Evolutionary conservation across 1,140 invertebrate genomes (phyloP).

Genomic region (Heliconius hermathena): DNA sequence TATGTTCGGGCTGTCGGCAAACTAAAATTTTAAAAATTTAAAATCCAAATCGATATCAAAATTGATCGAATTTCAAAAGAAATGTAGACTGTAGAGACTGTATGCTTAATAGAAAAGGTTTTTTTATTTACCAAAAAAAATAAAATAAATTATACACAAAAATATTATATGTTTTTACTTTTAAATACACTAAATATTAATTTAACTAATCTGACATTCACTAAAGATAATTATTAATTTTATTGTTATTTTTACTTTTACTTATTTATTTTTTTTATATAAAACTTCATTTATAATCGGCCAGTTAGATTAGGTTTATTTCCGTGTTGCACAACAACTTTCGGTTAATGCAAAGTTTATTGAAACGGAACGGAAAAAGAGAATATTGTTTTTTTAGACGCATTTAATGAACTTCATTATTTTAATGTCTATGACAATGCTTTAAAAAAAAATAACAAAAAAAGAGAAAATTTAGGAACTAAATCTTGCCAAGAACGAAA

Average conservation of each 20-base stretch:
- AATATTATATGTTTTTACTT: too few species aligned
- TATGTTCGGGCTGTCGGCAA: constrained; percentile 25
- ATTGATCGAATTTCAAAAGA: background rate
- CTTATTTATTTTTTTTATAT: background rate
- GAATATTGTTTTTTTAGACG: constrained; percentile 10
- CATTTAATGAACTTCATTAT: constrained; percentile 9
- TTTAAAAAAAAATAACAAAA: too few species aligned
- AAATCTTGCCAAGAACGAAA: background rate
- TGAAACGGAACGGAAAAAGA: constrained; percentile 26
- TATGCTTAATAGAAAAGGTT: too few species aligned
- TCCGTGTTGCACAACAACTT: constrained; percentile 54
- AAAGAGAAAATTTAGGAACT: too few species aligned
- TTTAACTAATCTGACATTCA: too few species aligned
- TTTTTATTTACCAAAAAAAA: too few species aligned
- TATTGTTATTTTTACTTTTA: background rate
- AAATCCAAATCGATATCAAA: background rate
- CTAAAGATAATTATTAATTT: background rate
- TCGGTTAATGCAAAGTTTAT: constrained; percentile 19
- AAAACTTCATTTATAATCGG: background rate
- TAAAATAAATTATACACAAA: too few species aligned
- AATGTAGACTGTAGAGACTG: background rate
- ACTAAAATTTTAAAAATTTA: background rate
- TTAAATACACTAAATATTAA: too few species aligned
- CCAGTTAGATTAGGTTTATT: constrained; percentile 31
- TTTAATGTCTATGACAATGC: background rate